Evolutionary conservation across 1,140 invertebrate species (phyloP), one percentile per base, ranked within the genome.

Genomic region (Phocides pigmalion): DNA sequence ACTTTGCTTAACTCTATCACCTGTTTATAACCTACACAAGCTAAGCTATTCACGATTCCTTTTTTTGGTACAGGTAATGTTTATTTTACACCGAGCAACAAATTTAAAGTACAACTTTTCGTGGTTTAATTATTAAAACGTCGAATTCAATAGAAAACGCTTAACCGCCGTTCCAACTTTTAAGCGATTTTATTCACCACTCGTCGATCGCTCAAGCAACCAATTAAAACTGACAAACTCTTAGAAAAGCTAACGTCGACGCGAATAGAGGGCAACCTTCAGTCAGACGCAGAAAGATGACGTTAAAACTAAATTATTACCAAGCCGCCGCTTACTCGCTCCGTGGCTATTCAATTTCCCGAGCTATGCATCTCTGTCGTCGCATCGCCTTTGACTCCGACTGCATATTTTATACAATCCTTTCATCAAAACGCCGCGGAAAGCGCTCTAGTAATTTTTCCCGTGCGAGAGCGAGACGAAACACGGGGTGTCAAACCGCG

Each of bases 351-450:
- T 89, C 82, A 89, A 89, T 89, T 89, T 89, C 79, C 84, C 76
- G 68, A 58, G 77, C 82, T 73, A 83, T 87, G 86, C 84, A 84
- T 89, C 84, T 84, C 81, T 81, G 82, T 85, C 82, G 72, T 73
- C 84, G 81, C 81, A 85, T 81, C 77, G 82, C 76, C 80, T 87
- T 85, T 87, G 82, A 85, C 74, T 79, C 73, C 76, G 70, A 59
- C 77, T 88, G 85, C 88, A 90, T 88, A 86, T 89, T 87, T 89
- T 87, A 86, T 87, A 82, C 82, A 84, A 89, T 84, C 86, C 84
- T 86, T 87, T 87, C 86, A 85, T 89, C 87, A 87, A 79, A 88
- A 82, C 79, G 76, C 76, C 73, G 68, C 77, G 79, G 82, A 82
- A 82, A 87, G 72, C 81, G 83, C 74, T 76, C 67, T 74, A 70